Conservation (phyloP, 2,113 vertebrate species). For the Caranx melampygus region DNA sequence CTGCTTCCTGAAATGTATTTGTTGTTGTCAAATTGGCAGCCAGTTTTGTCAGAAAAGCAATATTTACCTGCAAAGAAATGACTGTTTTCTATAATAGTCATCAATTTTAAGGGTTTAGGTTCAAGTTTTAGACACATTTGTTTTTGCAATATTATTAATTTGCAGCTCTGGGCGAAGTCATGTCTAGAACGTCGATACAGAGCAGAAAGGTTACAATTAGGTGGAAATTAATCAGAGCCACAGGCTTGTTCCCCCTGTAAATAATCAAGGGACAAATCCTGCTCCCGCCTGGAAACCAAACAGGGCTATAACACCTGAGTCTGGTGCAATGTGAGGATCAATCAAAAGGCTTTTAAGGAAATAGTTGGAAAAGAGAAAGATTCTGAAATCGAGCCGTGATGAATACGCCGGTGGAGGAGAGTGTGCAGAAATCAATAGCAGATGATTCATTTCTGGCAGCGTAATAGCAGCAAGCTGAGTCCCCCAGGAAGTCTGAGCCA, state of each 20-base stretch:
- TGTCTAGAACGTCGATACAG: slow-evolving; percentile 70
- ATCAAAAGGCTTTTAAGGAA: slow-evolving; percentile 76
- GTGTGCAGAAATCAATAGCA: slow-evolving; percentile 74
- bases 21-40: slow-evolving; percentile 50
- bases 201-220: slow-evolving; percentile 77
- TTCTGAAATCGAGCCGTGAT: slow-evolving; percentile 70
- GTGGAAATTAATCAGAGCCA: slow-evolving; percentile 77
- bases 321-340: slow-evolving; percentile 61
- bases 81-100: slow-evolving; percentile 62
- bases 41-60: slow-evolving; percentile 70
- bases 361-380: slow-evolving; percentile 64
- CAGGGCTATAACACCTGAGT: slow-evolving; percentile 52
- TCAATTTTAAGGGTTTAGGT: slow-evolving; percentile 66
- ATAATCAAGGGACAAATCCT: slow-evolving; percentile 70
- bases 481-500: slow-evolving; percentile 55
- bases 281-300: slow-evolving; percentile 54
- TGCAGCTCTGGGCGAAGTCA: slow-evolving; percentile 68
- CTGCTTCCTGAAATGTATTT: slow-evolving; percentile 50
- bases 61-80: slow-evolving; percentile 71
- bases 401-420: slow-evolving; percentile 61
- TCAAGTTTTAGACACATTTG: slow-evolving; percentile 72
- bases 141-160: slow-evolving; percentile 76
- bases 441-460: slow-evolving; percentile 73
- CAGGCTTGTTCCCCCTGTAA: slow-evolving; percentile 62
- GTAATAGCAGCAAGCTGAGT: slow-evolving; percentile 70